Conservation (phyloP, 1,140 invertebrate genomes). For the Listronotus bonariensis region DNA sequence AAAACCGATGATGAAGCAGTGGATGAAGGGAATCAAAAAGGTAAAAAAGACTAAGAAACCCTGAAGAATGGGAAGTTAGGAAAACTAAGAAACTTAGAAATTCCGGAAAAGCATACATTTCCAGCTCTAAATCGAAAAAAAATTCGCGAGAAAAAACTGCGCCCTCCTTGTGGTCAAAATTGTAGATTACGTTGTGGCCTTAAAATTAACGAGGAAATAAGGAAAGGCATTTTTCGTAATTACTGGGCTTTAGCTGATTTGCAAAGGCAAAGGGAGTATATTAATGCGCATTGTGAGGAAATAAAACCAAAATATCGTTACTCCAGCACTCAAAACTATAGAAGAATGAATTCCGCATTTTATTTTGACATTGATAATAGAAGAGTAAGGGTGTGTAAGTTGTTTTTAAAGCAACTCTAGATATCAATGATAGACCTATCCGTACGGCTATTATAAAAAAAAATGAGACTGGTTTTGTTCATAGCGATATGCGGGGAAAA, state of each 20-base stretch:
- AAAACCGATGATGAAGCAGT: neutral
- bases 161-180: no score
- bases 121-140: no score
- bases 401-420: slow-evolving; percentile 32
- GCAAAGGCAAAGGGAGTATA: slow-evolving; percentile 24
- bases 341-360: slow-evolving; percentile 24
- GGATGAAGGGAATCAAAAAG: neutral
- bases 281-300: slow-evolving; percentile 4
- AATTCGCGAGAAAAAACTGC: no score
- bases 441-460: slow-evolving; percentile 20
- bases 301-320: slow-evolving; percentile 38
- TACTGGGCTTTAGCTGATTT: slow-evolving; percentile 28
- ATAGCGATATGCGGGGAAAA: slow-evolving; percentile 24
- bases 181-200: no score
- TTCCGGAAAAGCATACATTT: no score
- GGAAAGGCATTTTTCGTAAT: neutral
- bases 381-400: slow-evolving; percentile 30
- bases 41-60: neutral
- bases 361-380: slow-evolving; percentile 25
- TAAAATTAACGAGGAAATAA: no score
- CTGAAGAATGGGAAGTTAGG: neutral
- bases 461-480: slow-evolving; percentile 3
- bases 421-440: slow-evolving; percentile 29
- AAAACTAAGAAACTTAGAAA: no score
- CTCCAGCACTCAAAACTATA: neutral